Percentiles rank a stretch among this genome's conserved stretches.
These are phyloP conservation scores for Latrodectus geometricus DNA, from an alignment of 1,140 invertebrate species.

Conservation along the genomic window DNA sequence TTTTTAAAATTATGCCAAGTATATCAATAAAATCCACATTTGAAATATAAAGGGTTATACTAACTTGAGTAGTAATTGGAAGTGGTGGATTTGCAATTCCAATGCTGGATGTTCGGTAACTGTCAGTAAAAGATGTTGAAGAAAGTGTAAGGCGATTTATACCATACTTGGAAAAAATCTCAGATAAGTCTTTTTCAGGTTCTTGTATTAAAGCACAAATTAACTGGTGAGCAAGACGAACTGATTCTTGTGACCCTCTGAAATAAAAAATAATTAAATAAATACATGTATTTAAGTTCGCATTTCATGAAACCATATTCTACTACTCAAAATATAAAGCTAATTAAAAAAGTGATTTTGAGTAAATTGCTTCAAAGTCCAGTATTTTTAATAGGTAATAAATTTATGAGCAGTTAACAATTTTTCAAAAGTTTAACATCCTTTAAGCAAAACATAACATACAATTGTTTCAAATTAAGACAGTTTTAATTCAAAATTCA, in stretches of 20 bases:
- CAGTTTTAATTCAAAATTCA: too few species aligned
- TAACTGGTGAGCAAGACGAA: slow-evolving; percentile 86
- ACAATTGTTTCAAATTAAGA: too few species aligned
- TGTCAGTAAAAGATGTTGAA: background rate
- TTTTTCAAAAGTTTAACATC: too few species aligned
- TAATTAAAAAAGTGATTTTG: background rate
- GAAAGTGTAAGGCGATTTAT: slow-evolving; percentile 18
- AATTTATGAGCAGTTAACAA: too few species aligned
- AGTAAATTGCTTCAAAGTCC: too few species aligned
- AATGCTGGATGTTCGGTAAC: slow-evolving; percentile 17
- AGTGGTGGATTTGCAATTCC: slow-evolving; percentile 10
- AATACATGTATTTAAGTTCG: too few species aligned
- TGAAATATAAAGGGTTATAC: background rate
- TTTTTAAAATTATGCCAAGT: too few species aligned
- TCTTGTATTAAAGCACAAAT: slow-evolving; percentile 91
- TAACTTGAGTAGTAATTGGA: slow-evolving; percentile 31
- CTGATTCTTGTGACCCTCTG: slow-evolving; percentile 89
- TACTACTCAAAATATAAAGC: too few species aligned
- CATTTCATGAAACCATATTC: too few species aligned
- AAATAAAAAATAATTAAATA: slow-evolving; percentile 62
- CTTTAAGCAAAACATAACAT: too few species aligned
- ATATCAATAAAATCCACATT: too few species aligned
- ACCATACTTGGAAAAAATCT: slow-evolving; percentile 81
- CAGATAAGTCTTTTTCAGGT: slow-evolving; percentile 89
- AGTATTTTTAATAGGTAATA: too few species aligned